Evolutionary conservation across 2,888 invertebrate species (phyloP).

Genomic region (Zhengitettix transpicula): DNA sequence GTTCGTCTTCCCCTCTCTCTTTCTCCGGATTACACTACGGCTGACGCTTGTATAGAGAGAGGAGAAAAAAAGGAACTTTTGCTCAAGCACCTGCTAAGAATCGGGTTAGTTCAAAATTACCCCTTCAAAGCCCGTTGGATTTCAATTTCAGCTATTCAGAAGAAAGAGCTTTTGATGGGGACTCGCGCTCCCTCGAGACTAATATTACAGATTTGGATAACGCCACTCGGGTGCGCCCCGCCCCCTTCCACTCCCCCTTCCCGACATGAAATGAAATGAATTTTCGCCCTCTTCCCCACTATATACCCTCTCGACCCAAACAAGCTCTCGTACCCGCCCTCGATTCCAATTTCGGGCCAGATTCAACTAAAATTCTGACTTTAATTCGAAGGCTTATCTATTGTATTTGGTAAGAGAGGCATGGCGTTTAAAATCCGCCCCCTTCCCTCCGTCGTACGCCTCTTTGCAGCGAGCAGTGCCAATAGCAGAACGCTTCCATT

Average conservation of each 20-base stretch:
- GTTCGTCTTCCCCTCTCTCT: too few relatives aligned
- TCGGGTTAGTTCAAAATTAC: constrained; percentile 15
- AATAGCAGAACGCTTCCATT: constrained; percentile 1
- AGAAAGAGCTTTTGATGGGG: constrained; percentile 12
- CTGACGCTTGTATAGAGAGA: neutral
- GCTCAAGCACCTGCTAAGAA: constrained; percentile 7
- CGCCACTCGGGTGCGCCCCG: constrained; percentile 6
- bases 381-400: constrained; percentile 26
- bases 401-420: constrained; percentile 23
- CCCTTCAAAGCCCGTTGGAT: constrained; percentile 13
- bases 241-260: constrained; percentile 1
- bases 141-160: constrained; percentile 14
- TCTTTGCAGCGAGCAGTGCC: constrained; percentile 13
- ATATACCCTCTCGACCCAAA: constrained; percentile 1
- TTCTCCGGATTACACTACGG: neutral
- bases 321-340: constrained; percentile 3
- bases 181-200: constrained; percentile 5
- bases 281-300: constrained; percentile 8
- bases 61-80: neutral
- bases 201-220: constrained; percentile 13
- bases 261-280: constrained; percentile 14
- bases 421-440: constrained; percentile 11
- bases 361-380: constrained; percentile 15
- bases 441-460: neutral
- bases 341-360: constrained; percentile 11